Evolutionary conservation across 2,113 vertebrate genomes (phyloP).

Genomic region (Myotis brandtii): DNA sequence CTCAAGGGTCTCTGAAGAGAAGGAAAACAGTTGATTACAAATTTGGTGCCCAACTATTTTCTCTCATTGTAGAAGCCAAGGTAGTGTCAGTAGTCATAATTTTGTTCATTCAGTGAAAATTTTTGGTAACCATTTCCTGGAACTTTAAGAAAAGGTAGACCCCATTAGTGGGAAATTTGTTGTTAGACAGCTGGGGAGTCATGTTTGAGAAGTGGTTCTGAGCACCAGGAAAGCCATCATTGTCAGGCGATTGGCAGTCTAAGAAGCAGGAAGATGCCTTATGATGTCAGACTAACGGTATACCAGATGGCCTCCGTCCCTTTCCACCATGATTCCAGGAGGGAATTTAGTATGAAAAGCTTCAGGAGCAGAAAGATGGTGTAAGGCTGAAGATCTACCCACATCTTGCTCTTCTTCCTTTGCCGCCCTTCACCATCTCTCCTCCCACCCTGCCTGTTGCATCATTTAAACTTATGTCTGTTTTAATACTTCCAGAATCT

Average conservation of each 20-base stretch:
- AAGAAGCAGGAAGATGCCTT: too few relatives aligned
- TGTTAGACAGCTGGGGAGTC: neutral
- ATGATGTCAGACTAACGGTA: rapidly evolving
- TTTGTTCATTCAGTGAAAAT: neutral
- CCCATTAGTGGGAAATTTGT: neutral
- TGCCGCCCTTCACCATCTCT: rapidly evolving
- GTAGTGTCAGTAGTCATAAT: neutral
- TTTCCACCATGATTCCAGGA: rapidly evolving
- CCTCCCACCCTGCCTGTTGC: neutral
- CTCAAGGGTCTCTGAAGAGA: neutral
- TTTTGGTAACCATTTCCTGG: neutral
- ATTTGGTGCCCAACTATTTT: neutral
- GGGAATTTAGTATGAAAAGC: too few relatives aligned
- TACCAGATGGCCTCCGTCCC: neutral
- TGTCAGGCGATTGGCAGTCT: rapidly evolving
- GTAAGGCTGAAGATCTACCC: rapidly evolving
- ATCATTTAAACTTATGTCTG: neutral
- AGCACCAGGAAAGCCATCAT: rapidly evolving
- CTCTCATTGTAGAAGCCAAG: neutral
- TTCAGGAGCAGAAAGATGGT: rapidly evolving
- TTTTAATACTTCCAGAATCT: neutral
- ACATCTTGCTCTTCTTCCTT: neutral
- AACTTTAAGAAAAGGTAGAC: neutral
- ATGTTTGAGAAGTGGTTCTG: too few relatives aligned
- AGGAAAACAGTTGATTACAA: neutral